A percentile compares a stretch with the other conserved stretches of the same genome.
Conservation (phyloP, 2,888 invertebrate genomes). For the Allygus modestus region DNA sequence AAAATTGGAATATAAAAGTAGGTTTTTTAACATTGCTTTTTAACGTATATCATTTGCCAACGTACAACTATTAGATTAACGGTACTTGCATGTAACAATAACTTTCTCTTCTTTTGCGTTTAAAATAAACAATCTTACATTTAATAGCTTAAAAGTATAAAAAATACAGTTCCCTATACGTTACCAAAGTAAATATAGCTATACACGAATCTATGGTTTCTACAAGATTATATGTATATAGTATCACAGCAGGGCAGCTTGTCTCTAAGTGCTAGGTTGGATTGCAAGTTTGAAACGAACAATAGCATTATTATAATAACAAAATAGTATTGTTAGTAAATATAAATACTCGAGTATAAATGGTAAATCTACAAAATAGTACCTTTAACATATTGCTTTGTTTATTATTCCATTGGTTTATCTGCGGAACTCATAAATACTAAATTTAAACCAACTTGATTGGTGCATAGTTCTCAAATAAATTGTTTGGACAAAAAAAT, state of each 20-base stretch:
- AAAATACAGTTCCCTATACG: conserved; percentile 41
- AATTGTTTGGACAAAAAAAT: too few relatives aligned
- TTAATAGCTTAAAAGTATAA: conserved; percentile 48
- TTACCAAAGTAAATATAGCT: conserved; percentile 56
- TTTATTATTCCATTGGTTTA: background rate
- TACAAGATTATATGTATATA: conserved; percentile 37
- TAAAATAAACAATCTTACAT: conserved; percentile 37
- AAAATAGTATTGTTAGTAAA: background rate
- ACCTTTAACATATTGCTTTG: conserved; percentile 1
- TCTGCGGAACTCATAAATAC: too few relatives aligned
- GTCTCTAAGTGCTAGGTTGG: conserved; percentile 36
- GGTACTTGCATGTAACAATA: conserved; percentile 17
- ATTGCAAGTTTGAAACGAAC: conserved; percentile 18
- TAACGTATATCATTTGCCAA: background rate
- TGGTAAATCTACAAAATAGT: background rate
- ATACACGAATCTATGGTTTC: conserved; percentile 25
- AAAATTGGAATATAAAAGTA: background rate
- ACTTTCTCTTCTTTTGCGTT: background rate
- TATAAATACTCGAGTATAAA: background rate
- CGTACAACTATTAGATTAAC: background rate
- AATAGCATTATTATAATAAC: conserved; percentile 7
- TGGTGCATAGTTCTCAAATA: too few relatives aligned
- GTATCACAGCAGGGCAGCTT: conserved; percentile 53
- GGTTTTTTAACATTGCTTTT: conserved; percentile 8
- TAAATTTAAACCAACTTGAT: too few relatives aligned